These are phyloP conservation scores for Corythornis leucogaster DNA, from an alignment of 2,797 vertebrate species.

Conservation along the genomic window DNA sequence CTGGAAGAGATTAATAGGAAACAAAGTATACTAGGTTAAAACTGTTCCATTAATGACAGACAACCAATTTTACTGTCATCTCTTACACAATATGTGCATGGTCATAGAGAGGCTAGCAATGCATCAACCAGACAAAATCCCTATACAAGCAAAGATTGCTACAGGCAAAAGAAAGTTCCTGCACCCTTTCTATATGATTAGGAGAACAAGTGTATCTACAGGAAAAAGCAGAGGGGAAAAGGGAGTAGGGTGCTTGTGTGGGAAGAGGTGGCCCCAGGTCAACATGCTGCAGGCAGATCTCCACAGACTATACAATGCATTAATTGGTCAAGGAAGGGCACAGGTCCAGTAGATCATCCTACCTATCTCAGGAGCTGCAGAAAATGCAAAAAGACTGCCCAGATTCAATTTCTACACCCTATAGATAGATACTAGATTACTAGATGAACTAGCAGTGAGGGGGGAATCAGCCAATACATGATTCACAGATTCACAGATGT, in stretches of 20 bases:
- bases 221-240: rapidly evolving
- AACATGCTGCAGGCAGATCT: not conserved
- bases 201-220: not conserved
- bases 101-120: not conserved
- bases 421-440: not conserved
- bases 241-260: not conserved
- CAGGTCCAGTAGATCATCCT: not conserved
- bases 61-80: not conserved
- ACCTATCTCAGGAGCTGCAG: not conserved
- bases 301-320: not conserved
- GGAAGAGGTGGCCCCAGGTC: not conserved
- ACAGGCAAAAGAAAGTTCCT: not conserved
- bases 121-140: not conserved
- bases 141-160: not conserved
- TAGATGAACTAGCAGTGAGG: not conserved
- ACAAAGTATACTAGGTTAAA: not conserved
- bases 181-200: not conserved
- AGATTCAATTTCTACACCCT: not conserved
- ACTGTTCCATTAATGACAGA: not conserved
- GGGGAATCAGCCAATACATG: not conserved
- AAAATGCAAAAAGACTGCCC: not conserved
- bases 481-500: no score
- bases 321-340: not conserved
- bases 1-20: not conserved
- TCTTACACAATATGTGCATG: not conserved